phyloP scores from a whole-genome alignment of 2,888 invertebrate genomes.

The Glyphotaelius pellucidus region DNA sequence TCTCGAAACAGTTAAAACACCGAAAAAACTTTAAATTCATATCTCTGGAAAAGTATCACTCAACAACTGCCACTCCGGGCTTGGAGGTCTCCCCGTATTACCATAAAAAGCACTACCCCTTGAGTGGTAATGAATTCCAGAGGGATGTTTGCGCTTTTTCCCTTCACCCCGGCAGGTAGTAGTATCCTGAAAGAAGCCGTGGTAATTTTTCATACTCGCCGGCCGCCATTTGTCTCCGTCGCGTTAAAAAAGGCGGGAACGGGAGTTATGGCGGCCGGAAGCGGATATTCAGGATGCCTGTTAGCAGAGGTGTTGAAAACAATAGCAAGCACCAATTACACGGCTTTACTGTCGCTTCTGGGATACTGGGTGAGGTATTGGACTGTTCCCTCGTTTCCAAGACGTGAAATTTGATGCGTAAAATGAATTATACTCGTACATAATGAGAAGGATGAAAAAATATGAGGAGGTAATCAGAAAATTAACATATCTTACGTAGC shows the following conservation, averaged over 20 bases:
- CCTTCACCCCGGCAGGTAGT: conserved; percentile 48
- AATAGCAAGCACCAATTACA: conserved; percentile 64
- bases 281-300: conserved; percentile 29
- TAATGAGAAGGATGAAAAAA: background rate
- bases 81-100: conserved; percentile 10
- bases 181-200: conserved; percentile 56
- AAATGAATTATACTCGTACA: background rate
- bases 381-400: conserved; percentile 19
- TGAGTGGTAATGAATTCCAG: conserved; percentile 49
- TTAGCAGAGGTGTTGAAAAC: conserved; percentile 61
- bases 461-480: background rate
- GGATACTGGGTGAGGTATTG: conserved; percentile 58
- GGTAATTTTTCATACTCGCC: conserved; percentile 65
- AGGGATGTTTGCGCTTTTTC: conserved; percentile 51
- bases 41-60: background rate
- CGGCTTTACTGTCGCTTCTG: conserved; percentile 51
- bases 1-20: background rate
- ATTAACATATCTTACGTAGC: background rate
- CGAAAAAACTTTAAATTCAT: background rate
- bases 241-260: conserved; percentile 61
- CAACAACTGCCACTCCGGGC: background rate
- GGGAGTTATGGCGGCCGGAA: conserved; percentile 18
- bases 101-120: conserved; percentile 23
- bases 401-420: background rate
- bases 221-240: conserved; percentile 63